These are phyloP conservation scores for Ochotona princeps DNA, from an alignment of 2,113 vertebrate species.

Conservation along the genomic window DNA sequence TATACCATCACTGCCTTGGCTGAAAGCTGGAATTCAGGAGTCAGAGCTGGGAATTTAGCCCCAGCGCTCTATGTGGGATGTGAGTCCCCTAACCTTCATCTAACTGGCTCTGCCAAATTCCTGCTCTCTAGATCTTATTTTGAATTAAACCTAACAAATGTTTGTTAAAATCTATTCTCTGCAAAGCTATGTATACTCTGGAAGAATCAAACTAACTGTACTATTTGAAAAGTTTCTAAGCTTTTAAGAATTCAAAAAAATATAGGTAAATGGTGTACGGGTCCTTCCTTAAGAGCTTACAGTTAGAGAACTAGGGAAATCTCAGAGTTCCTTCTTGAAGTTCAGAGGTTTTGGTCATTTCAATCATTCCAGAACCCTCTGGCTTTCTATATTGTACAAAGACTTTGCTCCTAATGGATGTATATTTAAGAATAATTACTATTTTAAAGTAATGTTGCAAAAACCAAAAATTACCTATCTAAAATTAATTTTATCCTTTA, in stretches of 20 bases:
- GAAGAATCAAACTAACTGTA: neutral
- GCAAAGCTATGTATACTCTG: neutral
- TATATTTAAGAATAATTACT: neutral
- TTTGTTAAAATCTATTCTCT: neutral
- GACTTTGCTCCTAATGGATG: neutral
- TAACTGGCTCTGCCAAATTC: no score
- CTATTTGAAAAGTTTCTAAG: neutral
- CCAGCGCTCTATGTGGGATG: no score
- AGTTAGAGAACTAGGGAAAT: neutral
- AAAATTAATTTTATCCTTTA: slow-evolving; percentile 28
- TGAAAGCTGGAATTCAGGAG: no score
- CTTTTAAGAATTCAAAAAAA: neutral
- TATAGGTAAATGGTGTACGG: neutral
- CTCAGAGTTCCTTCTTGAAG: slow-evolving; percentile 4
- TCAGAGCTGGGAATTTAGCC: no score
- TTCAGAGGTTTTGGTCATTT: neutral
- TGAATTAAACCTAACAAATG: neutral
- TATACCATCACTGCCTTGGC: no score
- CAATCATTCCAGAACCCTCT: neutral
- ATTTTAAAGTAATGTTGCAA: neutral
- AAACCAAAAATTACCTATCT: neutral
- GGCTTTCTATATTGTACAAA: neutral
- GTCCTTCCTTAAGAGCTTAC: neutral
- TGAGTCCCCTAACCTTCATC: no score
- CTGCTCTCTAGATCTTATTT: neutral